Percentiles rank a stretch among this genome's conserved stretches.
phyloP scores from a whole-genome alignment of 1,140 invertebrate species.

The Drosophila serrata region DNA sequence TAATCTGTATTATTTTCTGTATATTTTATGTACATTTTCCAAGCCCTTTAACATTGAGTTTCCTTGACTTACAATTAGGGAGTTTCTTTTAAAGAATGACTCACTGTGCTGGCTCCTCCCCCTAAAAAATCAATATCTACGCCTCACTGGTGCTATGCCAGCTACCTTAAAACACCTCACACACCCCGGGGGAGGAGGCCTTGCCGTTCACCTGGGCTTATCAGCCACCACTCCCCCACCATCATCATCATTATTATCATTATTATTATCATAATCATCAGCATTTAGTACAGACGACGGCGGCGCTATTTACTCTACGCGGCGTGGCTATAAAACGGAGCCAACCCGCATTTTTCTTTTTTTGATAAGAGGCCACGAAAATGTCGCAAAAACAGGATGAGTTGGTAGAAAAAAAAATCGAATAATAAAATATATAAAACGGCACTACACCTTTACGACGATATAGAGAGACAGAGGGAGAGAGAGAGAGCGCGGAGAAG shows the following conservation, averaged over 20 bases:
- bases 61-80: neutral
- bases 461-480: neutral
- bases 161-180: conserved; percentile 39
- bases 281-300: conserved; percentile 18
- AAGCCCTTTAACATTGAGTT: neutral
- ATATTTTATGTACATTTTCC: neutral
- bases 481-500: neutral
- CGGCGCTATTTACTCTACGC: conserved; percentile 31
- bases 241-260: neutral
- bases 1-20: too few species aligned
- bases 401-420: conserved; percentile 60
- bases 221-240: conserved; percentile 43
- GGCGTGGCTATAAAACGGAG: conserved; percentile 58
- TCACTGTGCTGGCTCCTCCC: conserved; percentile 45
- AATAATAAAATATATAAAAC: conserved; percentile 58
- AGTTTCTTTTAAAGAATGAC: conserved; percentile 12
- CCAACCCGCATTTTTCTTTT: conserved; percentile 47
- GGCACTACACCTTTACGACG: conserved; percentile 33
- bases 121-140: conserved; percentile 9
- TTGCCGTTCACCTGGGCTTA: conserved; percentile 16
- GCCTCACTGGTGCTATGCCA: conserved; percentile 9
- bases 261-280: conserved; percentile 9
- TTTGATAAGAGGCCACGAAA: conserved; percentile 64
- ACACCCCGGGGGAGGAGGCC: conserved; percentile 5
- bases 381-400: conserved; percentile 73